Evolutionary conservation across 2,888 invertebrate genomes (phyloP).

Genomic region (Hydrotaea diabolus): DNA sequence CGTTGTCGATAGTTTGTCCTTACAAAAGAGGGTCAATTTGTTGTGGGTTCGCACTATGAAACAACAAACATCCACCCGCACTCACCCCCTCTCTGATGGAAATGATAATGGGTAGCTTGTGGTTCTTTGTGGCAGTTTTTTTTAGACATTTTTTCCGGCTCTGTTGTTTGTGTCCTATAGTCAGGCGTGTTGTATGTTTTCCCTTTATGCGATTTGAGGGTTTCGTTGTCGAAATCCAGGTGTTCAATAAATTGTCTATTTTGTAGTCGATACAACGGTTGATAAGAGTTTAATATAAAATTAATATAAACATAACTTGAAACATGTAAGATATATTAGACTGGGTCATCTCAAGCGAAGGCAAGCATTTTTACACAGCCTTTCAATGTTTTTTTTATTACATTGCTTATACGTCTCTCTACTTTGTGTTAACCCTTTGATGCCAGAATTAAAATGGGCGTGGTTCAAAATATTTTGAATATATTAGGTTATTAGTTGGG

Average conservation of each 20-base stretch:
- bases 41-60: constrained; percentile 35
- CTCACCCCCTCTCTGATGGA: neutral
- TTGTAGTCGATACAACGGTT: constrained; percentile 36
- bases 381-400: no score
- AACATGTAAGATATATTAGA: neutral
- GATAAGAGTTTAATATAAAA: constrained; percentile 63
- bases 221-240: constrained; percentile 58
- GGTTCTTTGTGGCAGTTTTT: constrained; percentile 34
- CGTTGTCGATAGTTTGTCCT: constrained; percentile 19
- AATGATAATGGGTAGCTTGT: constrained; percentile 27
- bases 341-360: neutral
- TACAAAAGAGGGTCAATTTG: constrained; percentile 55
- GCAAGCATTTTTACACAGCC: no score
- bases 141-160: constrained; percentile 32
- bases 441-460: no score
- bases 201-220: no score
- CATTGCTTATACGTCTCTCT: no score
- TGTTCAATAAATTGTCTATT: constrained; percentile 66
- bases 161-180: neutral
- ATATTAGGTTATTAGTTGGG: no score
- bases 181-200: neutral
- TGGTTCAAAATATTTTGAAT: no score
- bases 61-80: constrained; percentile 28
- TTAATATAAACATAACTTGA: constrained; percentile 42
- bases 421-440: no score